phyloP scores from a whole-genome alignment of 2,888 invertebrate genomes.

The Venusia cambrica region DNA sequence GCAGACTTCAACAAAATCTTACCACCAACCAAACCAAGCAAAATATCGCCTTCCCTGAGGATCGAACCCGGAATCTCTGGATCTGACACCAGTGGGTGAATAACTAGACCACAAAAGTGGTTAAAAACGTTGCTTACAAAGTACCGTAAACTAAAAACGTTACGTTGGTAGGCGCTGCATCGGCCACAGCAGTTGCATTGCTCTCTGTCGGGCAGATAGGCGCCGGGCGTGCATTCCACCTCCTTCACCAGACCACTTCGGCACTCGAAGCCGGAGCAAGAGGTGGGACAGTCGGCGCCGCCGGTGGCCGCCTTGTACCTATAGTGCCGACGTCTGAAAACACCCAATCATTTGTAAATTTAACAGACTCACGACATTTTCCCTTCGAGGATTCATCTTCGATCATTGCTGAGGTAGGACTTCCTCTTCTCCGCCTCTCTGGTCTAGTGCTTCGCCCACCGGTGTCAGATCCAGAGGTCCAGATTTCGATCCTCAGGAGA shows the following conservation, averaged over 20 bases:
- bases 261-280: constrained; percentile 59
- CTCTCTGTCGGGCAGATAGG: constrained; percentile 59
- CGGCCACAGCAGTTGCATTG: constrained; percentile 68
- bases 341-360: not conserved
- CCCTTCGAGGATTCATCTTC: too few relatives aligned
- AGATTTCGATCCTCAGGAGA: too few relatives aligned
- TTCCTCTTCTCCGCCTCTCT: too few relatives aligned
- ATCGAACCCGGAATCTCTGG: too few relatives aligned
- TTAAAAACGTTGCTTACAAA: constrained; percentile 1
- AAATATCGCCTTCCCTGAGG: too few relatives aligned
- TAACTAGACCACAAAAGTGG: constrained; percentile 25
- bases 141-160: constrained; percentile 27
- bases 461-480: too few relatives aligned
- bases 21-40: too few relatives aligned
- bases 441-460: too few relatives aligned
- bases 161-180: constrained; percentile 63
- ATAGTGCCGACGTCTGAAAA: constrained; percentile 49
- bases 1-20: too few relatives aligned
- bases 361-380: too few relatives aligned
- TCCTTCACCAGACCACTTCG: constrained; percentile 42
- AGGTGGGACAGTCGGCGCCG: constrained; percentile 52
- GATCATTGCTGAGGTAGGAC: too few relatives aligned
- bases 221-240: constrained; percentile 48
- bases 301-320: constrained; percentile 52
- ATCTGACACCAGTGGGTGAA: too few relatives aligned